Percentiles rank a stretch among this genome's conserved stretches.
Conservation (phyloP, 2,113 vertebrate genomes). For the Chaetorhynchus papuensis region DNA sequence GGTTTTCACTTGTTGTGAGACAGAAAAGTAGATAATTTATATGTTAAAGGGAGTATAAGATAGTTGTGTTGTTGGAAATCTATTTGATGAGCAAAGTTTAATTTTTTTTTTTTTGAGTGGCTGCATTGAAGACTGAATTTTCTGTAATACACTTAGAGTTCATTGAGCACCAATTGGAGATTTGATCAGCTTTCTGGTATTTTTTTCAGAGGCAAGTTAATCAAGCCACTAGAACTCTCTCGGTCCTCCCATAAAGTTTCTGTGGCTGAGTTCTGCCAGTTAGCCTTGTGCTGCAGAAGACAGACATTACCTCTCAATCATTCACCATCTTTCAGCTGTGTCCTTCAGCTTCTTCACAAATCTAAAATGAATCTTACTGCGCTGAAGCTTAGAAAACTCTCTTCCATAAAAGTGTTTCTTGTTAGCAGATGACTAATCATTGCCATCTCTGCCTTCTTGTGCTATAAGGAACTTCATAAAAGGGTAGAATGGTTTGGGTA, state of each 20-base stretch:
- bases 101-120: background rate
- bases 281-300: background rate
- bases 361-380: background rate
- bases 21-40: background rate
- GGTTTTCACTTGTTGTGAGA: background rate
- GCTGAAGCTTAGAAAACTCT: background rate
- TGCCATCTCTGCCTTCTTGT: background rate
- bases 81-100: background rate
- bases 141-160: background rate
- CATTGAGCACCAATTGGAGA: background rate
- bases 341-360: background rate
- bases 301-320: background rate
- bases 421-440: background rate
- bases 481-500: background rate
- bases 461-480: background rate
- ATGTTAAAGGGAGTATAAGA: background rate
- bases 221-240: background rate
- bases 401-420: background rate
- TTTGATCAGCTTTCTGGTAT: background rate
- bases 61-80: background rate
- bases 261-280: background rate
- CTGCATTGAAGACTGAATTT: background rate
- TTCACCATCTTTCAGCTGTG: background rate
- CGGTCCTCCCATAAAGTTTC: background rate
- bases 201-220: background rate